These are phyloP conservation scores for Lordiphosa mommai DNA, from an alignment of 1,140 invertebrate species.

Conservation along the genomic window DNA sequence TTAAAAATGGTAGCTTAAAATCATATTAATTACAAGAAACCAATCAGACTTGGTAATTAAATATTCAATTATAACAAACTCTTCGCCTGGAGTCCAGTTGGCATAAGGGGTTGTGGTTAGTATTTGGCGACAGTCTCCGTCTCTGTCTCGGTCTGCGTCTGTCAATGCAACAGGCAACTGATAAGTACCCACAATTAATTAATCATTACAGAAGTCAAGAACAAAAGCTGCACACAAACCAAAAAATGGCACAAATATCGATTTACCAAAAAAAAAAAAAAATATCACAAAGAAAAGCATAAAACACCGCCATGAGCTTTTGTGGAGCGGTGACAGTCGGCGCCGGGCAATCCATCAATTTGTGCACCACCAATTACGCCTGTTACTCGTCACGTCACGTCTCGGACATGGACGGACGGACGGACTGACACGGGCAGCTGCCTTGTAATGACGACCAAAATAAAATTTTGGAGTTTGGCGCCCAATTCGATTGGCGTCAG, in stretches of 20 bases:
- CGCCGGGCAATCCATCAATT: constrained; percentile 55
- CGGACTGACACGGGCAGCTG: not conserved
- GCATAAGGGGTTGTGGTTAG: not conserved
- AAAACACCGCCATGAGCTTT: constrained; percentile 37
- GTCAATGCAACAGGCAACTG: constrained; percentile 15
- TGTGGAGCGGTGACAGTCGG: constrained; percentile 38
- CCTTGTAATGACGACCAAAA: not conserved
- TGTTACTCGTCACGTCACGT: constrained; percentile 44
- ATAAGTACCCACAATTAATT: constrained; percentile 43
- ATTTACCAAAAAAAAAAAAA: constrained; percentile 33
- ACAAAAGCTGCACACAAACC: constrained; percentile 27
- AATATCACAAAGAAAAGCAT: constrained; percentile 28
- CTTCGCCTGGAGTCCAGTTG: not conserved
- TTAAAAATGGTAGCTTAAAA: constrained; percentile 32
- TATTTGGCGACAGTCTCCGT: constrained; percentile 9
- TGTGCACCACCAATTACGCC: constrained; percentile 48
- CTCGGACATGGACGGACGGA: not conserved
- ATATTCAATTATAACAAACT: constrained; percentile 27
- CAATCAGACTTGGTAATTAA: constrained; percentile 25
- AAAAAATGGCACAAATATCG: constrained; percentile 54
- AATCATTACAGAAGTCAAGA: constrained; percentile 44
- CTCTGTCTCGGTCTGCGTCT: not conserved
- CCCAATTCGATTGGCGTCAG: constrained; percentile 4
- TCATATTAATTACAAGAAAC: constrained; percentile 37
- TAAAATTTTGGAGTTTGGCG: constrained; percentile 2